Evolutionary conservation across 2,888 invertebrate genomes (phyloP).

Genomic region (Tinea trinotella): DNA sequence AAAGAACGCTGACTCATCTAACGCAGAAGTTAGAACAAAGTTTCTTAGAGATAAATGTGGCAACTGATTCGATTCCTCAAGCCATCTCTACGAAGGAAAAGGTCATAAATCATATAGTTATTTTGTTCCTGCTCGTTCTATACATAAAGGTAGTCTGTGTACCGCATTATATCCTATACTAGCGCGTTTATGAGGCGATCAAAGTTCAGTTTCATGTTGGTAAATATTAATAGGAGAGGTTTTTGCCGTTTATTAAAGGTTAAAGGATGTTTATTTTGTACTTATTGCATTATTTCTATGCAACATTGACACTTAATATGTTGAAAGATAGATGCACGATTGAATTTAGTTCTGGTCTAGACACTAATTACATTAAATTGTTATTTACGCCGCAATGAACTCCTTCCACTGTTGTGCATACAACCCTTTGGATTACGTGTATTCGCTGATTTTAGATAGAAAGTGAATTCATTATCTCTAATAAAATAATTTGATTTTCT

Average conservation of each 20-base stretch:
- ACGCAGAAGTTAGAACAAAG: conserved; percentile 11
- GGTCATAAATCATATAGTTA: conserved; percentile 17
- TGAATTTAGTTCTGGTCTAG: conserved; percentile 3
- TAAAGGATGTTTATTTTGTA: neutral
- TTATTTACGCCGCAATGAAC: conserved; percentile 46
- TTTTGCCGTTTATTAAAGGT: neutral
- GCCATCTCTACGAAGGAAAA: conserved; percentile 17
- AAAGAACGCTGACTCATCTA: conserved; percentile 13
- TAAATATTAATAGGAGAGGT: neutral
- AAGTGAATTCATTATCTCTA: neutral
- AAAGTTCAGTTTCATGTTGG: neutral
- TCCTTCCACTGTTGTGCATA: conserved; percentile 28
- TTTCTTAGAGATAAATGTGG: conserved; percentile 16
- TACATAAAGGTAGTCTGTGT: neutral
- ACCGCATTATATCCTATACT: neutral
- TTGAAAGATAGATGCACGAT: neutral
- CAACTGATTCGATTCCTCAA: conserved; percentile 18
- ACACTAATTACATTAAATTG: conserved; percentile 47
- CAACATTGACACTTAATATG: no score
- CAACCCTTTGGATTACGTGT: conserved; percentile 4
- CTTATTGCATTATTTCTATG: neutral
- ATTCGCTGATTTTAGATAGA: conserved; percentile 4
- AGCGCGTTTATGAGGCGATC: neutral
- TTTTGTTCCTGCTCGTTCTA: neutral
- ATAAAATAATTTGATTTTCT: no score